Conservation (phyloP, 2,113 vertebrate genomes). For the Brachypodius melanocephalos region DNA sequence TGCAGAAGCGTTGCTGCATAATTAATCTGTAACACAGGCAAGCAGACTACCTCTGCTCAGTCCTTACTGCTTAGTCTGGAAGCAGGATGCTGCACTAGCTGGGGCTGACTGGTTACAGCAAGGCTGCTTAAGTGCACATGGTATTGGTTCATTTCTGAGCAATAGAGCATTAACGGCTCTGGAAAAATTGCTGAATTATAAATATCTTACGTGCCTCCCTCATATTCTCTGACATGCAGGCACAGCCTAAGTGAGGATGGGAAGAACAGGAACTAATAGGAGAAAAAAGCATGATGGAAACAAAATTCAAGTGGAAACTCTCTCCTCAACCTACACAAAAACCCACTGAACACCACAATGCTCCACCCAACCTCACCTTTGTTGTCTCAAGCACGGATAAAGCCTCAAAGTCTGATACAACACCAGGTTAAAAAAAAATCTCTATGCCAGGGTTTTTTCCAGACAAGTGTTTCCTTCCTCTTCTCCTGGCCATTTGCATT, state of each 20-base stretch:
- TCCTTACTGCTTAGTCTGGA: background rate
- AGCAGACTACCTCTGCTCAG: background rate
- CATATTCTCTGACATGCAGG: background rate
- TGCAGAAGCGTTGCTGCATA: background rate
- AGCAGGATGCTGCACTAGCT: background rate
- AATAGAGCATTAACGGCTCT: background rate
- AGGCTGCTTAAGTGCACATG: background rate
- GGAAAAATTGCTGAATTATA: background rate
- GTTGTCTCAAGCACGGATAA: background rate
- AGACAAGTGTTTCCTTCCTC: background rate
- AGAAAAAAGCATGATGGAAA: background rate
- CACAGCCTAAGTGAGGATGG: background rate
- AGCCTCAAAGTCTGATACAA: background rate
- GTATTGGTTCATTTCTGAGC: background rate
- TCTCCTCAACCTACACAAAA: background rate
- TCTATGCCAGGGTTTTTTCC: background rate
- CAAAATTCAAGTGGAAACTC: background rate
- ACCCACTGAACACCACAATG: background rate
- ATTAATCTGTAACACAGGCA: background rate
- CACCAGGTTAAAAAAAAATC: accelerated
- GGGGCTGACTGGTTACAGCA: background rate
- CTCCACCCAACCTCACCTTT: background rate
- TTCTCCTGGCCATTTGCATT: background rate
- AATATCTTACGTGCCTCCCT: background rate
- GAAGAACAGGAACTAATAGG: background rate